These are phyloP conservation scores for Halictus rubicundus DNA, from an alignment of 1,140 invertebrate species.

Conservation along the genomic window DNA sequence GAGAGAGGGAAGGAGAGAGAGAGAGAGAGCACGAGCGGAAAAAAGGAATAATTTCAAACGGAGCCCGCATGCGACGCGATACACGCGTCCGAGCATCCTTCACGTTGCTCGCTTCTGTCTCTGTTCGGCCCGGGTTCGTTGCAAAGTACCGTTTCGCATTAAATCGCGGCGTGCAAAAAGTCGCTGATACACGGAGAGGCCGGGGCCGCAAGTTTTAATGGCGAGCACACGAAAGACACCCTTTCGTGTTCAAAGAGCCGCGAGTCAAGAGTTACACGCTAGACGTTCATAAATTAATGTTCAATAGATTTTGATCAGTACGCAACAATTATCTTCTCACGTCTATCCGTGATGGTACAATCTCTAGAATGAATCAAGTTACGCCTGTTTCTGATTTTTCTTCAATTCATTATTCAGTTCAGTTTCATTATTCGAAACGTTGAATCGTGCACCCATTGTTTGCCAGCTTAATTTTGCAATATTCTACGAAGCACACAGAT, in stretches of 20 bases:
- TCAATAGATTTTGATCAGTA: too few relatives aligned
- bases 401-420: too few relatives aligned
- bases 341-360: too few relatives aligned
- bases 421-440: too few relatives aligned
- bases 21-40: slow-evolving; percentile 39
- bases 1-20: background rate
- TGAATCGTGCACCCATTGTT: too few relatives aligned
- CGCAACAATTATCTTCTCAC: too few relatives aligned
- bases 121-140: slow-evolving; percentile 49
- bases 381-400: too few relatives aligned
- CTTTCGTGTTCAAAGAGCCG: slow-evolving; percentile 6
- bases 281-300: too few relatives aligned
- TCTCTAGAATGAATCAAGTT: too few relatives aligned
- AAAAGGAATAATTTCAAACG: slow-evolving; percentile 72
- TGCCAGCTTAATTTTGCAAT: too few relatives aligned
- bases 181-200: slow-evolving; percentile 44
- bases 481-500: too few relatives aligned
- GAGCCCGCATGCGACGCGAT: slow-evolving; percentile 64
- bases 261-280: background rate
- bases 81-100: slow-evolving; percentile 55
- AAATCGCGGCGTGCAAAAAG: slow-evolving; percentile 61
- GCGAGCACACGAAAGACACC: slow-evolving; percentile 27
- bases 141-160: slow-evolving; percentile 60
- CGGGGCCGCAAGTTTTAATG: background rate
- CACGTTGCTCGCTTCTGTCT: slow-evolving; percentile 32